Conservation (phyloP, 2,888 invertebrate species). For the Hypomecis atomaria region DNA sequence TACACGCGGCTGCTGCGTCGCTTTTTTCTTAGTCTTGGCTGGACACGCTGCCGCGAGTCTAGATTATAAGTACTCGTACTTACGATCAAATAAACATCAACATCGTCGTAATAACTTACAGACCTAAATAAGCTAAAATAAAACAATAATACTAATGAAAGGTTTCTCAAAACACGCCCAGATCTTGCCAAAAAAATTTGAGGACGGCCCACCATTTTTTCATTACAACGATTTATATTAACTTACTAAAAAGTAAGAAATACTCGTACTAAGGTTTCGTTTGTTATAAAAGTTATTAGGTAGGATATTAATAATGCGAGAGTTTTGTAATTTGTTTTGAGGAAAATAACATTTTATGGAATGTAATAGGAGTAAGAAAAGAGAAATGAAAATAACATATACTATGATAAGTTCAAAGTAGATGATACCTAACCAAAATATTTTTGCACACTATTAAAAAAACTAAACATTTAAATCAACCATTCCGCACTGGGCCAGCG, state of each 20-base stretch:
- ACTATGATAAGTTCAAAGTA: too few species aligned
- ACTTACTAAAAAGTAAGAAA: constrained; percentile 39
- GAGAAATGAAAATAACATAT: too few species aligned
- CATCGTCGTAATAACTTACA: neutral
- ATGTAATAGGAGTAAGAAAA: too few species aligned
- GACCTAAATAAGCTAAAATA: neutral
- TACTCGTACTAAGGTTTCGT: constrained; percentile 11
- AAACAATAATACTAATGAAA: constrained; percentile 2
- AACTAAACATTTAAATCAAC: too few species aligned
- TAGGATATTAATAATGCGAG: neutral
- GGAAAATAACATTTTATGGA: neutral
- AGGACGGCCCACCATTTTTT: constrained; percentile 5
- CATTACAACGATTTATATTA: constrained; percentile 43
- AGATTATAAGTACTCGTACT: too few species aligned
- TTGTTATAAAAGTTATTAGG: constrained; percentile 11
- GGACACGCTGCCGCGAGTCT: too few species aligned
- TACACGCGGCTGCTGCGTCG: too few species aligned
- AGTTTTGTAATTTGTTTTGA: neutral
- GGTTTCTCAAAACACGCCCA: neutral
- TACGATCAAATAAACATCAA: neutral
- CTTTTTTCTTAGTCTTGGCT: too few species aligned
- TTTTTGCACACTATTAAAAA: too few species aligned
- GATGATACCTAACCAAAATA: too few species aligned
- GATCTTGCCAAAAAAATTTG: constrained; percentile 15
- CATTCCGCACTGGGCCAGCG: too few species aligned